Evolutionary conservation across 2,113 vertebrate genomes (phyloP).

Genomic region (Melanotaenia duboulayi): DNA sequence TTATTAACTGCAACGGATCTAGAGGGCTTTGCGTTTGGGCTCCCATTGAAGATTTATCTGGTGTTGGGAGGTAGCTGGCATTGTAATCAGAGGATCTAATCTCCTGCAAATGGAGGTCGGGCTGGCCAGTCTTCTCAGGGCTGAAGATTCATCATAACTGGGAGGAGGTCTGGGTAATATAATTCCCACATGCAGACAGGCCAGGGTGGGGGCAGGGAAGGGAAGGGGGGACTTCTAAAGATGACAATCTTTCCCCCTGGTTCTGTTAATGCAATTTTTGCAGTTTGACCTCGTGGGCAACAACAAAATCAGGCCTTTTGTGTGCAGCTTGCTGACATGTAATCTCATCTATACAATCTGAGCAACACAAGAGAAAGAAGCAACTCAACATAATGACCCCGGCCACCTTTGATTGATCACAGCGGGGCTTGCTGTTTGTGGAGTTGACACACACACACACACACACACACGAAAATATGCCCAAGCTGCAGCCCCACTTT

Average conservation of each 20-base stretch:
- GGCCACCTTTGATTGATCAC: conserved; percentile 60
- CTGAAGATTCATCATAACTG: conserved; percentile 78
- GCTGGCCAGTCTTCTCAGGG: conserved; percentile 71
- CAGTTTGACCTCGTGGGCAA: conserved; percentile 48
- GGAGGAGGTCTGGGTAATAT: conserved; percentile 76
- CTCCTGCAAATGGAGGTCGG: conserved; percentile 80
- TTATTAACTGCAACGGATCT: conserved; percentile 81
- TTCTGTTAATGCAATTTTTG: conserved; percentile 64
- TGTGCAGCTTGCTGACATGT: conserved; percentile 20
- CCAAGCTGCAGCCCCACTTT: conserved; percentile 32
- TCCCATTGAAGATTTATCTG: conserved; percentile 80
- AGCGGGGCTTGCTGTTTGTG: conserved; percentile 3
- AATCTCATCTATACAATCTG: conserved; percentile 9
- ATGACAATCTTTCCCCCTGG: conserved; percentile 60
- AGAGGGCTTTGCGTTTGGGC: conserved; percentile 74
- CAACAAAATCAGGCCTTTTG: background rate
- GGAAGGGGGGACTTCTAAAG: conserved; percentile 33
- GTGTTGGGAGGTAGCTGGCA: conserved; percentile 75
- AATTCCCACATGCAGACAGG: conserved; percentile 67
- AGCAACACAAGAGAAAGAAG: conserved; percentile 14
- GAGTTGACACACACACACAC: conserved; percentile 19
- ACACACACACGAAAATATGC: background rate
- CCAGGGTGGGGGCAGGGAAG: conserved; percentile 5
- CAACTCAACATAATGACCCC: conserved; percentile 30
- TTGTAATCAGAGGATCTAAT: conserved; percentile 84